phyloP scores from a whole-genome alignment of 2,797 vertebrate genomes.

The Onychomys arenicola region DNA sequence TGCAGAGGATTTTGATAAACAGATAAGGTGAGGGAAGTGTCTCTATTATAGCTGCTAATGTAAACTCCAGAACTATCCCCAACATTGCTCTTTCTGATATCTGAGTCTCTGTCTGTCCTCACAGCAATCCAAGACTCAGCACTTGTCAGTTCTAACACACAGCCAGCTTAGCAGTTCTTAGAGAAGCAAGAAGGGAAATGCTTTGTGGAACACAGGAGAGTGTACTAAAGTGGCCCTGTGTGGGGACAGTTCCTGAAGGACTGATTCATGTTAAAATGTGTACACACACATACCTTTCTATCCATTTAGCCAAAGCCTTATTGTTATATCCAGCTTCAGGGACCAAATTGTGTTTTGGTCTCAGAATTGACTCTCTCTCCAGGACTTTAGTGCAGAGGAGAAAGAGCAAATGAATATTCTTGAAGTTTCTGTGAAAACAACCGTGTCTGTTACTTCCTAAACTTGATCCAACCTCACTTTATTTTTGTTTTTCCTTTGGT shows the following conservation, averaged over 20 bases:
- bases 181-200: not conserved
- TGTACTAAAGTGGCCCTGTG: not conserved
- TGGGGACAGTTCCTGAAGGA: not conserved
- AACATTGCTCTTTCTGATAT: not conserved
- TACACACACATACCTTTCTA: not conserved
- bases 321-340: not conserved
- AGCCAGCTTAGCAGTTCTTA: not conserved
- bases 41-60: not conserved
- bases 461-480: not conserved
- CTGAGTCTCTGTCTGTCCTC: not conserved
- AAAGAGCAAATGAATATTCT: not conserved
- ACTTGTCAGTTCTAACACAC: not conserved
- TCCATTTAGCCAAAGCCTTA: not conserved
- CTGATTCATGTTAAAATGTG: not conserved
- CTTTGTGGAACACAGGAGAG: not conserved
- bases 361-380: not conserved
- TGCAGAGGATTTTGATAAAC: not conserved
- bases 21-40: not conserved
- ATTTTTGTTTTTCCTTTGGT: not conserved
- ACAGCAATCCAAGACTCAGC: not conserved
- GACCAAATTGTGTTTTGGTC: not conserved
- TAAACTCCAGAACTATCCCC: not conserved
- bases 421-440: not conserved
- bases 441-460: not conserved
- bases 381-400: not conserved